Percentiles rank a stretch among this genome's conserved stretches.
Evolutionary conservation across 2,797 vertebrate species (phyloP).

Genomic region (Gymnoscopelus braueri): DNA sequence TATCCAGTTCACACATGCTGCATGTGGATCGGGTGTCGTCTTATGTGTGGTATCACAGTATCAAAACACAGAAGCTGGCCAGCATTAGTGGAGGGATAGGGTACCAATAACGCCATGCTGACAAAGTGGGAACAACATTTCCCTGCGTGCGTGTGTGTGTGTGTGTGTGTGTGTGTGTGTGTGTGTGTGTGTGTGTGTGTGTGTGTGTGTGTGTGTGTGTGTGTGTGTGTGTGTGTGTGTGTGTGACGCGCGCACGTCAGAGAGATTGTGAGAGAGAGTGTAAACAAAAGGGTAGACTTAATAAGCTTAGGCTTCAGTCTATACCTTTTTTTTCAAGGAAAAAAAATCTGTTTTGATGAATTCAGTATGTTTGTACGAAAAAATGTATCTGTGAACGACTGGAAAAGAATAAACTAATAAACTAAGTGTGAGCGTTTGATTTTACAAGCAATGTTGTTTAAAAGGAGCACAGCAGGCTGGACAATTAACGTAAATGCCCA

Average conservation of each 20-base stretch:
- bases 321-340: no score
- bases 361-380: no score
- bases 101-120: neutral
- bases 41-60: neutral
- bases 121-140: neutral
- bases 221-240: no score
- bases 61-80: constrained; percentile 34
- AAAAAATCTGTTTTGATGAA: no score
- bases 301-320: no score
- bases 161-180: neutral
- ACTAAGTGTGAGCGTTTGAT: no score
- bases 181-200: neutral
- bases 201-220: neutral
- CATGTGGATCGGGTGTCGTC: constrained; percentile 9
- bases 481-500: no score
- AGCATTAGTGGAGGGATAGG: neutral
- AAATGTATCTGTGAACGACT: no score
- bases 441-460: neutral
- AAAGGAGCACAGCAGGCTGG: neutral
- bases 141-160: neutral
- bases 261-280: no score
- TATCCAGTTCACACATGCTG: constrained; percentile 9
- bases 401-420: no score
- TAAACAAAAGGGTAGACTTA: no score
- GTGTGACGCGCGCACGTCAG: no score